Conservation (phyloP, 2,797 vertebrate genomes). For the Muscicapa striata region DNA sequence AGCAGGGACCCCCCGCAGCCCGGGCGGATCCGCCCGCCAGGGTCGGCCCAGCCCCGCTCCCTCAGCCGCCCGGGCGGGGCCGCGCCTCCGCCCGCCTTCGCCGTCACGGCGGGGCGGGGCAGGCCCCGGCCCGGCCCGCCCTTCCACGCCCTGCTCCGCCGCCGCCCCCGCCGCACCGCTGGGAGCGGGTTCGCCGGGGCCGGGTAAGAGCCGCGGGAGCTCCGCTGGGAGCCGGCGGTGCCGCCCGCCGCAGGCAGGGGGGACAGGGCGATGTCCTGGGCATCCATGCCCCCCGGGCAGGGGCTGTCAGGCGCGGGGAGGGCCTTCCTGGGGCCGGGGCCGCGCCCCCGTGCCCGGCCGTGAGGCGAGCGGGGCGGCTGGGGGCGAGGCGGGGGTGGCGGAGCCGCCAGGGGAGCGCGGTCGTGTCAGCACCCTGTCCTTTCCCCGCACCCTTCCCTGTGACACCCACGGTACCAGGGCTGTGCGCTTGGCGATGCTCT, state of each 20-base stretch:
- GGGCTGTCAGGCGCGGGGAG: background rate
- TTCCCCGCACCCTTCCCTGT: background rate
- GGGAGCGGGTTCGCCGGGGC: background rate
- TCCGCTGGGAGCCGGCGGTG: fast-evolving
- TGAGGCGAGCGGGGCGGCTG: background rate
- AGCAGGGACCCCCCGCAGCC: fast-evolving
- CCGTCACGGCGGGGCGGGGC: background rate
- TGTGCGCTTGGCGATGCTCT: background rate
- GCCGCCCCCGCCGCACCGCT: background rate
- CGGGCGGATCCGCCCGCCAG: background rate
- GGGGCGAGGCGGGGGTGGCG: background rate
- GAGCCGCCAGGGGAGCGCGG: too few relatives aligned
- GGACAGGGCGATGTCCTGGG: background rate
- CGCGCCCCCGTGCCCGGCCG: background rate
- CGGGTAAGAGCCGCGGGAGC: background rate
- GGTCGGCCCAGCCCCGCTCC: fast-evolving
- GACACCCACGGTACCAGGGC: fast-evolving
- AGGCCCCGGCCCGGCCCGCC: background rate
- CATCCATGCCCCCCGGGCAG: background rate
- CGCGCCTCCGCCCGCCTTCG: background rate
- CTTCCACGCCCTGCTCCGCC: background rate
- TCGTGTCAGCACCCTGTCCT: background rate
- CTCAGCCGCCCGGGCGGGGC: background rate
- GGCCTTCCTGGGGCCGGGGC: background rate
- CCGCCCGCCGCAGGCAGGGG: too few relatives aligned